Evolutionary conservation across 2,888 invertebrate species (phyloP).

Genomic region (Atherix ibis): DNA sequence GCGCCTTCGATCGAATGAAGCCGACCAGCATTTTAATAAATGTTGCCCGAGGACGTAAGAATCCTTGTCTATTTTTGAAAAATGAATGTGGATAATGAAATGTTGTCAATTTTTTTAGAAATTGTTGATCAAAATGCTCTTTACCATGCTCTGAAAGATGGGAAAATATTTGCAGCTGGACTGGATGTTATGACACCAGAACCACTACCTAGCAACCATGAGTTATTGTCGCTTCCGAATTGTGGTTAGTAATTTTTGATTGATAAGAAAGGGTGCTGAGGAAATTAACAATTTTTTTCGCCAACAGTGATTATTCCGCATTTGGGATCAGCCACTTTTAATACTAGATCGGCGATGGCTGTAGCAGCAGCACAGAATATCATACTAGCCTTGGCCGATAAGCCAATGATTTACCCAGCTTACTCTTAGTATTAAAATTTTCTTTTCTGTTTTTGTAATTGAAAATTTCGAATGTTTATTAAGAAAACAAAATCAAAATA

Average conservation of each 20-base stretch:
- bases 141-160: slow-evolving; percentile 53
- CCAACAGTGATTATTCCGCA: slow-evolving; percentile 66
- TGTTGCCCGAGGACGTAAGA: slow-evolving; percentile 44
- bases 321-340: slow-evolving; percentile 68
- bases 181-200: slow-evolving; percentile 87
- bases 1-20: slow-evolving; percentile 59
- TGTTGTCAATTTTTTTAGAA: slow-evolving; percentile 25
- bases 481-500: too few relatives aligned
- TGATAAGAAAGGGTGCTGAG: neutral
- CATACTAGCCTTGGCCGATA: slow-evolving; percentile 52
- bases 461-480: too few relatives aligned
- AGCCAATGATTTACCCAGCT: slow-evolving; percentile 47
- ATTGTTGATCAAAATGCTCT: slow-evolving; percentile 67
- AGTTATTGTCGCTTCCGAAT: slow-evolving; percentile 60
- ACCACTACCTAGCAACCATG: slow-evolving; percentile 67
- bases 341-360: slow-evolving; percentile 64
- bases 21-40: slow-evolving; percentile 54
- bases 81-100: too few relatives aligned
- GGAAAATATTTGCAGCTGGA: slow-evolving; percentile 71
- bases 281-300: neutral
- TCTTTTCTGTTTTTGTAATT: too few relatives aligned
- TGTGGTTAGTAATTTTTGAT: slow-evolving; percentile 47
- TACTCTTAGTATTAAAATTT: too few relatives aligned
- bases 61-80: slow-evolving; percentile 6
- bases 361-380: slow-evolving; percentile 66